Percentiles rank a stretch among this genome's conserved stretches.
Conservation (phyloP, 2,113 vertebrate genomes). For the Pachycephala philippinensis region DNA sequence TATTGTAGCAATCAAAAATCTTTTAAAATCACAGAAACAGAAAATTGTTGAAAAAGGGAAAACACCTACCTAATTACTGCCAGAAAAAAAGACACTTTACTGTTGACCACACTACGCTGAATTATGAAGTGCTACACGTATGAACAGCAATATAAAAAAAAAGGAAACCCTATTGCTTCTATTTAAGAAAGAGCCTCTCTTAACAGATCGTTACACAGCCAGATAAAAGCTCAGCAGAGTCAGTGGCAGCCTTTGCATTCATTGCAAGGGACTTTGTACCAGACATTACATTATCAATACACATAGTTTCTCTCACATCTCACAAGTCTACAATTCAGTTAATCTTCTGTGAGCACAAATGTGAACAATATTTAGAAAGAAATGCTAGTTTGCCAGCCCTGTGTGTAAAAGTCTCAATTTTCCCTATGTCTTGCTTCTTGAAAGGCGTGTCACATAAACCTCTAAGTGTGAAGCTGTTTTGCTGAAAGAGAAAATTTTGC, state of each 20-base stretch:
- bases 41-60: not conserved
- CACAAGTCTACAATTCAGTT: not conserved
- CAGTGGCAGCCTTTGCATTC: not conserved
- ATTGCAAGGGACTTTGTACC: not conserved
- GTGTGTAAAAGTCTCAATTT: not conserved
- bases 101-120: not conserved
- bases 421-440: not conserved
- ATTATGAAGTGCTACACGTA: not conserved
- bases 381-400: not conserved
- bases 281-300: not conserved
- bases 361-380: constrained; percentile 6
- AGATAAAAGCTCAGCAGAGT: not conserved
- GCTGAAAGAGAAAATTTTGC: not conserved
- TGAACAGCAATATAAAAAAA: not conserved
- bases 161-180: not conserved
- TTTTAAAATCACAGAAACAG: not conserved
- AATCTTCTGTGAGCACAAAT: not conserved
- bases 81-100: not conserved
- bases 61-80: not conserved
- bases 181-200: not conserved
- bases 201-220: not conserved
- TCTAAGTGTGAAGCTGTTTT: not conserved
- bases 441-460: not conserved
- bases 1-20: not conserved
- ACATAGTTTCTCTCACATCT: not conserved